phyloP scores from a whole-genome alignment of 2,797 vertebrate genomes.

The Microtus californicus region DNA sequence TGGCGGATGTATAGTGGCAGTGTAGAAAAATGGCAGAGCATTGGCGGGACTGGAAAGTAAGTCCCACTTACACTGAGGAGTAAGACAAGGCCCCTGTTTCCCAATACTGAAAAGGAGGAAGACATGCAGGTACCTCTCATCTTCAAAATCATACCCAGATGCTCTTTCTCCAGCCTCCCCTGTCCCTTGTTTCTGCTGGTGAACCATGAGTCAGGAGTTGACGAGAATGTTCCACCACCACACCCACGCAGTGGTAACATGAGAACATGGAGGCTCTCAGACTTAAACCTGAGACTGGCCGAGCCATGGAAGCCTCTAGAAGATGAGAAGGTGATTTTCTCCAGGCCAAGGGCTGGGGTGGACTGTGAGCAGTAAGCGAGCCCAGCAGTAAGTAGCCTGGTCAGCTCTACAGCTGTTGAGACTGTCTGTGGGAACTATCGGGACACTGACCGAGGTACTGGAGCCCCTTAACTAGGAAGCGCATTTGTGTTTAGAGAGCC shows the following conservation, averaged over 20 bases:
- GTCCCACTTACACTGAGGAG: neutral
- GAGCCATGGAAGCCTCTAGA: neutral
- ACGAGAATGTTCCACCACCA: neutral
- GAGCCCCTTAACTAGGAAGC: neutral
- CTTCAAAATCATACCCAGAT: neutral
- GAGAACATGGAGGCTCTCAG: neutral
- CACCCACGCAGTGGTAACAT: neutral
- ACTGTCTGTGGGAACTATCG: neutral
- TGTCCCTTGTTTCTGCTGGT: neutral
- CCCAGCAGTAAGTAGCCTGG: neutral
- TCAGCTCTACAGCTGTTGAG: neutral
- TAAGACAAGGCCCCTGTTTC: neutral
- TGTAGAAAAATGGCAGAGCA: neutral
- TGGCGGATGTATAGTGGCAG: neutral
- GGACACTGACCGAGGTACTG: neutral
- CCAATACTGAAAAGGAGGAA: neutral
- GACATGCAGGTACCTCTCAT: accelerated
- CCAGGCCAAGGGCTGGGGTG: neutral
- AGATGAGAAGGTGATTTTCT: neutral
- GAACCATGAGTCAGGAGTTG: neutral
- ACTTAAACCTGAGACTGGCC: neutral
- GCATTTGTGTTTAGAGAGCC: neutral
- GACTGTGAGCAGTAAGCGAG: neutral
- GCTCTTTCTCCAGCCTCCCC: accelerated
- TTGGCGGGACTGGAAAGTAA: neutral